Evolutionary conservation across 1,140 invertebrate species (phyloP), one percentile per base, ranked within the genome.

Genomic region (Cyphomyrmex costatus): DNA sequence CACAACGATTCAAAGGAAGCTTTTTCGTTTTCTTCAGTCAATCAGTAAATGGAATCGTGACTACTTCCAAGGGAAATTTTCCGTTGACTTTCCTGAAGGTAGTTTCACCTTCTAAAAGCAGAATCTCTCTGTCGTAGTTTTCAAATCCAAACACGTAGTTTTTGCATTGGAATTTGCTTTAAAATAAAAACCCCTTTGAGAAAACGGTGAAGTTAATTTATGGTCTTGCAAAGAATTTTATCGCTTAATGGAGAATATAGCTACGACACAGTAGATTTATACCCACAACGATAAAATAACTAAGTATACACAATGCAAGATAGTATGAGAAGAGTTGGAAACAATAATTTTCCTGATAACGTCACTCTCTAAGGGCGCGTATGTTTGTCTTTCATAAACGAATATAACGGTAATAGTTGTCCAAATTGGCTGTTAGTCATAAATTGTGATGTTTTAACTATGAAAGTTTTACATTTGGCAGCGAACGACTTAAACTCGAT

Each of bases 41-140:
- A 70, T 70, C 49, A 24, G 21, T 27, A 68, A 80, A 63, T 78
- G 36, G 74, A 63, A 42, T 68, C 27, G 60, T 46, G 60, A 53
- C 27, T 79, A 4, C 5, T 70, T 80, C 12, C 30, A n/a, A 68
- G 16, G 21, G 63, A 80, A 58, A 80, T 80, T 70, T 80, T 30
- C 49, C 21, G 14, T 42, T 27, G 21, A 56, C 63, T 80, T 58
- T 80, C 8, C 7, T 19, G 30, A 77, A 63, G 58, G 46, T 30
- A 36, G 30, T n/a, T 68, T 80, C 21, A 53, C 14, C 61, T 80
- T 68, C 8, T n/a, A 36, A 42, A 53, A 79, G 14, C 53, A 24
- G 21, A 36, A 12, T 30, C 7, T 49, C 21, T 21, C 7, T 42
- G n/a, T 6, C 24, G n/a, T 63, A 30, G 49, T 80, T 66, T 66